Evolutionary conservation across 2,113 vertebrate species (phyloP).

Genomic region (Gymnocephalus cernua): DNA sequence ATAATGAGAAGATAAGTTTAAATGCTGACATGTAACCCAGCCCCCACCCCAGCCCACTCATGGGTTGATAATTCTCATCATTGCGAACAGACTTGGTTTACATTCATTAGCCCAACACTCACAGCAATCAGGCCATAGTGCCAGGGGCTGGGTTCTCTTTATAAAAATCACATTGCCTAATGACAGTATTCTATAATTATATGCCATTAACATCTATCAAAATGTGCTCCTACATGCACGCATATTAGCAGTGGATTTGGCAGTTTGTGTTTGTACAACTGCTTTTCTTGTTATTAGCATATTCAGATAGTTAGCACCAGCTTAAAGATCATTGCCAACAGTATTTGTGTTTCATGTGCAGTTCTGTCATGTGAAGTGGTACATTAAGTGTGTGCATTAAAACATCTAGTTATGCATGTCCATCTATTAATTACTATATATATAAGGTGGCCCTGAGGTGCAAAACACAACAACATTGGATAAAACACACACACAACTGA

Average conservation of each 20-base stretch:
- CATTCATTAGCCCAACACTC: slow-evolving; percentile 86
- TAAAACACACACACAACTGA: neutral
- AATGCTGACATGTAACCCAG: neutral
- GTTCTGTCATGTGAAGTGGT: slow-evolving; percentile 22
- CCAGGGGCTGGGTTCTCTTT: slow-evolving; percentile 81
- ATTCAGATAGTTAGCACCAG: slow-evolving; percentile 49
- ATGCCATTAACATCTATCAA: slow-evolving; percentile 86
- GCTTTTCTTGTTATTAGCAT: slow-evolving; percentile 60
- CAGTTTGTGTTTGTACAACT: slow-evolving; percentile 69
- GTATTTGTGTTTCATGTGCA: slow-evolving; percentile 33
- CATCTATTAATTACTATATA: neutral
- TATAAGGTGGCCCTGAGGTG: neutral
- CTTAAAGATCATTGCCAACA: slow-evolving; percentile 36
- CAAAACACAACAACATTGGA: neutral
- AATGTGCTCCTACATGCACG: slow-evolving; percentile 76
- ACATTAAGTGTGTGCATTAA: slow-evolving; percentile 12
- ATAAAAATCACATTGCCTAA: slow-evolving; percentile 83
- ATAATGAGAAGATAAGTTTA: slow-evolving; percentile 22
- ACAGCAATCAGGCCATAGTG: slow-evolving; percentile 83
- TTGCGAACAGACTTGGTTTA: slow-evolving; percentile 82
- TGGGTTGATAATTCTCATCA: slow-evolving; percentile 78
- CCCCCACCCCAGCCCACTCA: slow-evolving; percentile 40
- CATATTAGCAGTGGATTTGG: slow-evolving; percentile 74
- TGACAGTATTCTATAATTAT: slow-evolving; percentile 84
- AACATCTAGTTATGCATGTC: neutral